These are phyloP conservation scores for Pseudochirops cupreus DNA, from an alignment of 2,797 vertebrate species.

Conservation along the genomic window DNA sequence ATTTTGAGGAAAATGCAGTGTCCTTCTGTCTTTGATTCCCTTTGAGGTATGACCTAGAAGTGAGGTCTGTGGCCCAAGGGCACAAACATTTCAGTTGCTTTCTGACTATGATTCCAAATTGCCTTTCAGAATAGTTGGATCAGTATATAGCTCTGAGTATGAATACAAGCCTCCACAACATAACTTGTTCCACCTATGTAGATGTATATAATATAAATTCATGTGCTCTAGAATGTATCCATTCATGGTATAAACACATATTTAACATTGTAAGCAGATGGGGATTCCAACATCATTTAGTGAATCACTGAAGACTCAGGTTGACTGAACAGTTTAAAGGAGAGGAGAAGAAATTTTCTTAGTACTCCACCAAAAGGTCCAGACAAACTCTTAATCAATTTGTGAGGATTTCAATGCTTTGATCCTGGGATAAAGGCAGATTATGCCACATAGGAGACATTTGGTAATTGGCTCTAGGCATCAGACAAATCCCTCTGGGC, in stretches of 20 bases:
- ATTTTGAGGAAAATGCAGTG: not conserved
- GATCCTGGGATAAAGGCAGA: not conserved
- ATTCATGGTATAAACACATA: not conserved
- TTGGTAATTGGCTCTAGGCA: not conserved
- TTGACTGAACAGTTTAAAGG: not conserved
- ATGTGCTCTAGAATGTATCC: not conserved
- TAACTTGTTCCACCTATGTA: not conserved
- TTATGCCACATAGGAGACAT: not conserved
- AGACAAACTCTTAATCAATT: not conserved
- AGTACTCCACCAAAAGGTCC: not conserved
- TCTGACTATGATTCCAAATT: not conserved
- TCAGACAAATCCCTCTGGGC: not conserved
- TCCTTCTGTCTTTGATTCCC: not conserved
- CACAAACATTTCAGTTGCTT: not conserved
- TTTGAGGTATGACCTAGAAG: not conserved
- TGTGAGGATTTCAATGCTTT: not conserved
- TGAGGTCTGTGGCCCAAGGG: not conserved
- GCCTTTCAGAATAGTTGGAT: not conserved
- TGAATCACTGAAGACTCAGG: not conserved
- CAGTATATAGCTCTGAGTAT: not conserved
- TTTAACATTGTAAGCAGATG: not conserved
- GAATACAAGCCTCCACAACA: not conserved
- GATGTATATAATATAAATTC: not conserved
- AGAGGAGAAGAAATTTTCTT: not conserved
- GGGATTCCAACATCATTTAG: not conserved